Base-by-base conservation (phyloP, 2,113 vertebrate genomes). In the Rhinoderma darwinii region DNA sequence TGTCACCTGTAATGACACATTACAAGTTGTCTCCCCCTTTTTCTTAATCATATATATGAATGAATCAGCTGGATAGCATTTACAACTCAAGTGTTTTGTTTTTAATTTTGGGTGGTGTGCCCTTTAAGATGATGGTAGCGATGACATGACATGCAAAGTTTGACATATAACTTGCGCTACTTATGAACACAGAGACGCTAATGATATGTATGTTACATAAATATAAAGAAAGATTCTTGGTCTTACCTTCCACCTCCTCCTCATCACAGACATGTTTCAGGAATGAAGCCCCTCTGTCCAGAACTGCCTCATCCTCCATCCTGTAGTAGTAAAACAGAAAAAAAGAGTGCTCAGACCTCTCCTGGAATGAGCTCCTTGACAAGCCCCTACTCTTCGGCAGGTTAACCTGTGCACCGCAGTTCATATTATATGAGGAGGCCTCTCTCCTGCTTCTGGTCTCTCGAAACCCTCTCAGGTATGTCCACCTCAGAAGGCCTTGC, bases 241-340 rank as follows among this genome's bases (percentile, higher is more conserved):
- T 82, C 97, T 96, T 93, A 99, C 98, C 98, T 94, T 98, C 98
- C 41, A 99, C 97, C 90, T 99, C 98, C 92, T 99, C 97, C 89
- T 97, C 96, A 73, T 99, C 97, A 68, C 97, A 99, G 2, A 97
- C 93, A 76, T 98, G 97, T 85, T 99, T 99, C 84, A 98, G 93
- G 90, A 98, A 96, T 88, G 97, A 99, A 43, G 97, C 98, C 89
- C 98, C 98, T 89, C 97, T 95, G 94, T 99, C 98, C 96, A 99
- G 90, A 89, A 99, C 98, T 30, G 98, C 98, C 95, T 99, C 98
- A 91, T 99, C 98, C 94, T 99, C 98, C 97, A 99, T 97, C 96
- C 98, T 99, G 92, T 97, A 99, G 95, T 98, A 97, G 95, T 98
- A 99, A 91, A 98, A 99, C 90, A 99, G 95, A 95, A 99, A 99